These are phyloP conservation scores for Lucinisca nassula DNA, from an alignment of 2,888 invertebrate species.

Conservation along the genomic window DNA sequence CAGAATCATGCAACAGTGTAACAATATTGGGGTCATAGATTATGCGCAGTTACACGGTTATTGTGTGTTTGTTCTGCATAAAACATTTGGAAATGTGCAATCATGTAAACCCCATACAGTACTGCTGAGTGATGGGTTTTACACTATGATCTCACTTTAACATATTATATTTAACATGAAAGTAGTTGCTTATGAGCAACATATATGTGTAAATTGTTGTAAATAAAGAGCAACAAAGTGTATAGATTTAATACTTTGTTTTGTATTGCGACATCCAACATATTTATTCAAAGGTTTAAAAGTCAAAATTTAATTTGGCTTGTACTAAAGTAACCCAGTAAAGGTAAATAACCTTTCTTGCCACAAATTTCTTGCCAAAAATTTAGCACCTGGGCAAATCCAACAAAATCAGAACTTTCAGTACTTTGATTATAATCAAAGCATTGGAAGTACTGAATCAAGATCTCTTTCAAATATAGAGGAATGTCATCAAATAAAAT, in stretches of 20 bases:
- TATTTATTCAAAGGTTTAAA: neutral
- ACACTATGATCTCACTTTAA: neutral
- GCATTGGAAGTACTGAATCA: no score
- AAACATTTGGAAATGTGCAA: slow-evolving; percentile 7
- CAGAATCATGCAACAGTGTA: no score
- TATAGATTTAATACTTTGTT: neutral
- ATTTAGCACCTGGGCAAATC: no score
- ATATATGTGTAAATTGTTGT: slow-evolving; percentile 2
- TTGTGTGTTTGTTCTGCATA: neutral
- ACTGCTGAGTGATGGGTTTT: slow-evolving; percentile 1
- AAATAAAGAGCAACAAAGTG: neutral
- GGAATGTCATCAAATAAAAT: no score
- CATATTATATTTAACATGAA: neutral
- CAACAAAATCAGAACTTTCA: no score
- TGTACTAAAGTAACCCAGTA: no score
- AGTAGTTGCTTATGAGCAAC: neutral
- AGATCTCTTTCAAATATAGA: no score
- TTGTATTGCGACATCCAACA: neutral
- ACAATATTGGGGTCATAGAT: no score
- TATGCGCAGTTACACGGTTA: neutral
- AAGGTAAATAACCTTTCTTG: no score
- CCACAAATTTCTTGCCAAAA: neutral
- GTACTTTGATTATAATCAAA: no score
- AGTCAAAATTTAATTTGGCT: no score
- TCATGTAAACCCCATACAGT: neutral